A percentile compares a stretch with the other conserved stretches of the same genome.
phyloP scores from a whole-genome alignment of 1,140 invertebrate genomes.

The Psilanteris sp. region DNA sequence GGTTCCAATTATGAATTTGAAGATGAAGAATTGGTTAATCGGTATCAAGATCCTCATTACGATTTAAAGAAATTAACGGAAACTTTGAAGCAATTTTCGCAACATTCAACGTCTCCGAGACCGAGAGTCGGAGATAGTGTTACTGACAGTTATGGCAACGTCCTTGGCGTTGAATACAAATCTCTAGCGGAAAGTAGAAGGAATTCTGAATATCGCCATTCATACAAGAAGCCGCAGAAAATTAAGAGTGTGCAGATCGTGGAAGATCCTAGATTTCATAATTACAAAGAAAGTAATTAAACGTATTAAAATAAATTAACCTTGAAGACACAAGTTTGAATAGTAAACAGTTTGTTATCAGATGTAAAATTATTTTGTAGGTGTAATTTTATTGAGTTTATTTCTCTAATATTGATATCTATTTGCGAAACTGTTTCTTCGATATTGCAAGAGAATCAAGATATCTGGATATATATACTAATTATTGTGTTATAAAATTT shows the following conservation, averaged over 20 bases:
- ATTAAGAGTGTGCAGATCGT: constrained; percentile 76
- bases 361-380: too few species aligned
- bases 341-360: too few species aligned
- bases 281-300: constrained; percentile 30
- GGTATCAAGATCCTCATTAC: constrained; percentile 61
- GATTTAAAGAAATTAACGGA: constrained; percentile 69
- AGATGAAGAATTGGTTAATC: constrained; percentile 17
- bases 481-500: too few species aligned
- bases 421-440: too few species aligned
- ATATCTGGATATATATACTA: too few species aligned
- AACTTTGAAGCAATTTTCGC: constrained; percentile 65
- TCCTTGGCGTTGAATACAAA: constrained; percentile 20
- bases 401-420: too few species aligned
- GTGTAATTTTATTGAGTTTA: too few species aligned
- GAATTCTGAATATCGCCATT: constrained; percentile 5
- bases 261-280: constrained; percentile 69
- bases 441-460: too few species aligned
- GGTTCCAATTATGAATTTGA: constrained; percentile 67
- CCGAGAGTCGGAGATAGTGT: constrained; percentile 10
- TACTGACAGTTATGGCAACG: constrained; percentile 59
- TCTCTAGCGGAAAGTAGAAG: constrained; percentile 18
- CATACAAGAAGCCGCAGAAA: constrained; percentile 65
- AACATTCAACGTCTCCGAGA: constrained; percentile 25
- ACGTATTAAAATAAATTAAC: too few species aligned
- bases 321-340: too few species aligned